Conservation (phyloP, 2,113 vertebrate genomes). For the Sphyrna mokarran region DNA sequence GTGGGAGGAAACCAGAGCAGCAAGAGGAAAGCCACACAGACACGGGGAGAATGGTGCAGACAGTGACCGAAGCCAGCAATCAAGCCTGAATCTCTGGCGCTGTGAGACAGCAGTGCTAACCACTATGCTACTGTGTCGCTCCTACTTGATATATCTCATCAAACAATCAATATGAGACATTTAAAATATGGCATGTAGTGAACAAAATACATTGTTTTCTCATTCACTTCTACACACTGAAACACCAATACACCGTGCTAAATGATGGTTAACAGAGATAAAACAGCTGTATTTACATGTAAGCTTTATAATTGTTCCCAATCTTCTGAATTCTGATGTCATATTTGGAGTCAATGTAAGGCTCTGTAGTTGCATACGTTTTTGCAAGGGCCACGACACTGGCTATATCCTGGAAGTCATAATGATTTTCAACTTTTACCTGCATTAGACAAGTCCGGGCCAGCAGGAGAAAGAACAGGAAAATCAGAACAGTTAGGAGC, state of each 20-base stretch:
- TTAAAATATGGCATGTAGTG: neutral
- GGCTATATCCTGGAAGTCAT: constrained; percentile 89
- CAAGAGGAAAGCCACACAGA: too few relatives aligned
- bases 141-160: neutral
- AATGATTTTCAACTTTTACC: constrained; percentile 93
- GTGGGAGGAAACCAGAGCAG: too few relatives aligned
- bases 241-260: neutral
- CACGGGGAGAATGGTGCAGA: too few relatives aligned
- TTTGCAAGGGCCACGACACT: constrained; percentile 86
- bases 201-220: neutral
- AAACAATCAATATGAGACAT: neutral
- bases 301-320: constrained; percentile 94
- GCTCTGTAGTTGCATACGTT: constrained; percentile 86
- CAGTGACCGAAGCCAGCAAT: too few relatives aligned
- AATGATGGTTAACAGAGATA: neutral
- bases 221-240: neutral
- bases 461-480: constrained; percentile 40
- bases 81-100: too few relatives aligned
- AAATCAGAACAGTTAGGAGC: neutral
- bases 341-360: constrained; percentile 88
- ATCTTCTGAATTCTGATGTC: constrained; percentile 97
- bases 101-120: too few relatives aligned
- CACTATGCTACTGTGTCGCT: too few relatives aligned
- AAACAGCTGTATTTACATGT: constrained; percentile 74
- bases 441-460: constrained; percentile 45